Percentiles rank a stretch among this genome's conserved stretches.
These are phyloP conservation scores for Excalfactoria chinensis DNA, from an alignment of 2,113 vertebrate species.

Conservation along the genomic window DNA sequence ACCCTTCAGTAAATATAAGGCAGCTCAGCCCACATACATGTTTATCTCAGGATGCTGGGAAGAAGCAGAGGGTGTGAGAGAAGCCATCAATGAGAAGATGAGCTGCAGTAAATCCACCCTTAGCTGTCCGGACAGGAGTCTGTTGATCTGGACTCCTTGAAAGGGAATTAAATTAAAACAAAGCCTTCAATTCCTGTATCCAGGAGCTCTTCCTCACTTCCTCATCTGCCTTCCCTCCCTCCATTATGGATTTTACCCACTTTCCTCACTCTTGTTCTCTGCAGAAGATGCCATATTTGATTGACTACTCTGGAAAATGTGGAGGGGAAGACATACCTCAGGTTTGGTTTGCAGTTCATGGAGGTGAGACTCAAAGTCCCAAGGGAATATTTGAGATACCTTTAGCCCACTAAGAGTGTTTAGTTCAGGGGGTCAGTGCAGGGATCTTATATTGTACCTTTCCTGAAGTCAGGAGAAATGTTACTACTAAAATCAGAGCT, in stretches of 20 bases:
- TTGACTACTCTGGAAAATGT: background rate
- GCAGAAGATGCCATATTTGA: background rate
- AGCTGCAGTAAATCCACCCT: background rate
- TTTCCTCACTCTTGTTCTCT: background rate
- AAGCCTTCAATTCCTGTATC: fast-evolving
- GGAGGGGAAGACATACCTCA: background rate
- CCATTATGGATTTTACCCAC: background rate
- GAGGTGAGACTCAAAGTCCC: background rate
- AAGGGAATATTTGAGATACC: background rate
- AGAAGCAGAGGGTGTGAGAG: background rate
- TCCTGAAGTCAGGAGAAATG: background rate
- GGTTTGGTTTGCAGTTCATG: background rate
- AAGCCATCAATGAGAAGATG: background rate
- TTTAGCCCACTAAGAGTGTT: background rate
- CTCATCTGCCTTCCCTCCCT: background rate
- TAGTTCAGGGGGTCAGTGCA: background rate
- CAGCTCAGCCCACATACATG: background rate
- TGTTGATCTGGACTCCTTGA: background rate
- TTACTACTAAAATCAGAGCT: background rate
- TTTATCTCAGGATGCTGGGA: background rate
- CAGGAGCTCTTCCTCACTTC: background rate
- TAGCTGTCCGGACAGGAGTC: background rate
- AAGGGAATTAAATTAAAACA: background rate
- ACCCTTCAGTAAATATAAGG: background rate
- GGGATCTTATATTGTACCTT: background rate